A percentile compares a stretch with the other conserved stretches of the same genome.
Conservation (phyloP, 2,888 invertebrate species). For the Gari tellinella region DNA sequence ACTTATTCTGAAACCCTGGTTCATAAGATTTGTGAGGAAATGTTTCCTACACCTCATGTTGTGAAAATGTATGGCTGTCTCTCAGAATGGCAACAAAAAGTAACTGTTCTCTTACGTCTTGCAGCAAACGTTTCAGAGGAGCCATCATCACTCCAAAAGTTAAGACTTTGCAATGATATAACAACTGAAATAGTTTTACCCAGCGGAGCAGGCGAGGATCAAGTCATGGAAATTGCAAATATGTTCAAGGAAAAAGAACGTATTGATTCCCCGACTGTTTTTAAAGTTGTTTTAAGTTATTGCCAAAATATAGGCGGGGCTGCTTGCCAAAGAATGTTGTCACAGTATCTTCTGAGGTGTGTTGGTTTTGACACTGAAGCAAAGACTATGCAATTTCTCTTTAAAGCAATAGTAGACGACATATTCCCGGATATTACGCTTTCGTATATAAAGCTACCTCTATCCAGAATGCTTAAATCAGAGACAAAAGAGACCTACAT, state of each 20-base stretch:
- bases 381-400: conserved; percentile 7
- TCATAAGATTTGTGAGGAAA: conserved; percentile 16
- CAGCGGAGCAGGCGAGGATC: not conserved
- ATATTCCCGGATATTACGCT: conserved; percentile 15
- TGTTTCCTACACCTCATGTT: conserved; percentile 19
- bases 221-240: not conserved
- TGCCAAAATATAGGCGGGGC: not conserved
- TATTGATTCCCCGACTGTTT: conserved; percentile 9
- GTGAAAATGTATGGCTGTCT: not conserved
- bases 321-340: conserved; percentile 15
- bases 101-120: conserved; percentile 8
- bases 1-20: conserved; percentile 9
- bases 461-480: conserved; percentile 10
- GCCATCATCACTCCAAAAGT: conserved; percentile 4
- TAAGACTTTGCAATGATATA: conserved; percentile 26
- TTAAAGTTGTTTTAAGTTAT: not conserved
- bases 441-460: conserved; percentile 18
- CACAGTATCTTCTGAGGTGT: conserved; percentile 37
- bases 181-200: conserved; percentile 9
- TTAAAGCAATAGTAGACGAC: conserved; percentile 1
- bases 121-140: conserved; percentile 17
- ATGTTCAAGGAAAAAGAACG: not conserved
- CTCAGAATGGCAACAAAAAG: conserved; percentile 11
- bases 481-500: conserved; percentile 3
- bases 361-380: conserved; percentile 23